Conservation (phyloP, 2,113 vertebrate species). For the Pholis gunnellus region DNA sequence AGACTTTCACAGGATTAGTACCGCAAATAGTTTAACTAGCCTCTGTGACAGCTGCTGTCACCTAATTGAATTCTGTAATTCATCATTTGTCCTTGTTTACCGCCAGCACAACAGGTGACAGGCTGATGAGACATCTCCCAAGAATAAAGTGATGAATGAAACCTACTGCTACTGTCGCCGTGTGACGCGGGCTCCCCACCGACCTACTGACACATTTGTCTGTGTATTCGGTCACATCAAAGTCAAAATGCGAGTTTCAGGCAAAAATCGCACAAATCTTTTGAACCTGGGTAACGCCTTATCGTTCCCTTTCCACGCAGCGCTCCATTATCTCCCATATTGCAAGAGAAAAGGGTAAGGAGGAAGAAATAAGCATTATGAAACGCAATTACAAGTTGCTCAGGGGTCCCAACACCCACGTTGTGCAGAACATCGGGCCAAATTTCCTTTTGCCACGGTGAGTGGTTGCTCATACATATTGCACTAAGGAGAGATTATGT, state of each 20-base stretch:
- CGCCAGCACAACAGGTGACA: conserved; percentile 63
- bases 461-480: conserved; percentile 69
- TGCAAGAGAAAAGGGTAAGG: conserved; percentile 31
- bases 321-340: conserved; percentile 38
- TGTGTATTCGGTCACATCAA: conserved; percentile 43
- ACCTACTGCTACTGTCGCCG: conserved; percentile 41
- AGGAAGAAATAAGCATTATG: conserved; percentile 59
- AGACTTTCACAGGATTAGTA: conserved; percentile 53
- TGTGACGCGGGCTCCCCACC: conserved; percentile 18
- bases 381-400: conserved; percentile 74
- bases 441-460: conserved; percentile 59
- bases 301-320: conserved; percentile 22
- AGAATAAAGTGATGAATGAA: conserved; percentile 70
- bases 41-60: conserved; percentile 68
- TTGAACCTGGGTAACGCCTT: conserved; percentile 40
- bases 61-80: conserved; percentile 68
- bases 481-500: conserved; percentile 70
- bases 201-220: conserved; percentile 33
- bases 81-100: conserved; percentile 70
- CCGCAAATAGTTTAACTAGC: conserved; percentile 63
- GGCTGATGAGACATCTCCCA: conserved; percentile 54
- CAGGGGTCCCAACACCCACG: conserved; percentile 59
- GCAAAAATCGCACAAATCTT: conserved; percentile 35
- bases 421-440: conserved; percentile 47
- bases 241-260: conserved; percentile 47